Base-by-base conservation (phyloP, 2,113 vertebrate genomes). In the Saguinus imperator region DNA sequence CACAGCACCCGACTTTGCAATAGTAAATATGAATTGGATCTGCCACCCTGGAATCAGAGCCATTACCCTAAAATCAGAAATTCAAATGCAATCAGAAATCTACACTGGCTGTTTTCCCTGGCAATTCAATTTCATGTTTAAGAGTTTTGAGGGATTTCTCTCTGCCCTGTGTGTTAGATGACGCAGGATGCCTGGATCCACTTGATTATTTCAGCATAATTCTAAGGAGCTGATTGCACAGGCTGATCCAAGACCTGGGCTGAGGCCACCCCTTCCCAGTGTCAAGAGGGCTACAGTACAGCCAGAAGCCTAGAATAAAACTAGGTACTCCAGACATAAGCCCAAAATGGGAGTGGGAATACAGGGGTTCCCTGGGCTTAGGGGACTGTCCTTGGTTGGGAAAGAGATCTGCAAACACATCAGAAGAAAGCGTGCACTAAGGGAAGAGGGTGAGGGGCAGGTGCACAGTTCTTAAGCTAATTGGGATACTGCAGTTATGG, bases 31-130 rank as follows among this genome's bases (percentile, higher is more conserved):
- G n/a, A 35, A 89, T 11, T 40, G 11, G 32, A 43, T 64, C 50
- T 76, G 75, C 95, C 12, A n/a, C 14, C 14, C 50, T 91, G 27
- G 81, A 94, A 86, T 77, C 82, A 77, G 18, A 61, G 66, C 32
- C 73, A 57, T 70, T 68, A 80, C 61, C 77, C 82, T 77, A 94
- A 86, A 85, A 95, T 57, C 70, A 94, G 70, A 61, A 84, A 80
- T 80, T 82, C 82, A 85, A 94, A 86, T 12, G 6, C 87, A 81
- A 89, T 50, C 55, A 87, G 70, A 61, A 84, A 80, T 81, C 25
- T 52, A 43, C 1, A 75, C 25, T 12, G 40, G n/a, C 37, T 94
- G 25, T 93, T 80, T 90, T 45, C 20, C 48, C 40, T 52, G 73
- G 70, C 35, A 92, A 68, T 37, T 87, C 58, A 11, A 58, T 72